These are phyloP conservation scores for Crax fasciolata DNA, from an alignment of 2,797 vertebrate species.

Conservation along the genomic window DNA sequence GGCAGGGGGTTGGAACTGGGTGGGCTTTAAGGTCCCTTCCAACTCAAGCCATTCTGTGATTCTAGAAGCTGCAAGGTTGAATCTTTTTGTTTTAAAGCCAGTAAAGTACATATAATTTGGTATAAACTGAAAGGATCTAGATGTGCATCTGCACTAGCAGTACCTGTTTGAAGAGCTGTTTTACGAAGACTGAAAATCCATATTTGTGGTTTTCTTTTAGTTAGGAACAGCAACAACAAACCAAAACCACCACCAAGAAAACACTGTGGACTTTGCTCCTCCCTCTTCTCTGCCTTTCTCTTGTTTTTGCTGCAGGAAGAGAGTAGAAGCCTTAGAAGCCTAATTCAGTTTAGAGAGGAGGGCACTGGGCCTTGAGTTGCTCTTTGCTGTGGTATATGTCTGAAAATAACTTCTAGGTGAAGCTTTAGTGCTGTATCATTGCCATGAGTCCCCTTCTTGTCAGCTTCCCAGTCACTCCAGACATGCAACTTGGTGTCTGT, in stretches of 20 bases:
- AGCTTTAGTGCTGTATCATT: background rate
- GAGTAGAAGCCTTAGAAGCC: background rate
- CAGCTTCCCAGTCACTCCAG: background rate
- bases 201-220: no score
- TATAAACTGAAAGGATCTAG: background rate
- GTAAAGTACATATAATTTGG: background rate
- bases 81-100: background rate
- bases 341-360: background rate
- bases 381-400: background rate
- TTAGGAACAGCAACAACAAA: background rate
- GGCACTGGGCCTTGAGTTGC: background rate
- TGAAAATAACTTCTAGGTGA: background rate
- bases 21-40: no score
- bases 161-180: background rate
- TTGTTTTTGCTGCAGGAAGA: background rate
- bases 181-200: background rate
- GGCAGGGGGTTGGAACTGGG: no score
- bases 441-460: background rate
- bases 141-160: background rate
- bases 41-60: no score
- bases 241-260: background rate
- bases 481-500: fast-evolving
- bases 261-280: background rate
- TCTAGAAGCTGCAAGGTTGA: background rate
- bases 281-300: background rate